Evolutionary conservation across 2,797 vertebrate genomes (phyloP).

Genomic region (Geotrypetes seraphini): DNA sequence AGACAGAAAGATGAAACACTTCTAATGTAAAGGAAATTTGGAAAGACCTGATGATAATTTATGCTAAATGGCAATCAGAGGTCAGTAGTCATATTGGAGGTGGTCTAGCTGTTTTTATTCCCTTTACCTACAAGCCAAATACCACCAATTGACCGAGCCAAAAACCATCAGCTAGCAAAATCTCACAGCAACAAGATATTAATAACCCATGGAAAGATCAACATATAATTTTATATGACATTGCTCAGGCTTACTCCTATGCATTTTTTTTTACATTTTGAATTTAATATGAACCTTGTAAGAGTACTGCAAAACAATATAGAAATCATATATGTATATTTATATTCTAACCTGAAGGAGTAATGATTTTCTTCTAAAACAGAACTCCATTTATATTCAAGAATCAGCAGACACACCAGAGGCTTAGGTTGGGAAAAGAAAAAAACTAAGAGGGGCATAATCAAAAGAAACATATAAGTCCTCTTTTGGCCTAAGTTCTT

Average conservation of each 20-base stretch:
- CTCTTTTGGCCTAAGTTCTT: no score
- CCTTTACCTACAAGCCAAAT: conserved; percentile 45
- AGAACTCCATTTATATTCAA: neutral
- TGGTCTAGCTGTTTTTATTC: conserved; percentile 43
- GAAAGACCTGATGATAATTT: conserved; percentile 28
- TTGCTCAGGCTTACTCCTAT: conserved; percentile 16
- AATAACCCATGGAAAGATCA: conserved; percentile 73
- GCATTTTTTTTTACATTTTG: conserved; percentile 13
- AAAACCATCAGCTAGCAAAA: conserved; percentile 36
- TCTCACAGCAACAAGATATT: conserved; percentile 56
- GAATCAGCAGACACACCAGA: no score
- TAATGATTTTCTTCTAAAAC: neutral
- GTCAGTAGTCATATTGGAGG: conserved; percentile 37
- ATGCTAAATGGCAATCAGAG: conserved; percentile 24
- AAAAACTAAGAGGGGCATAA: no score
- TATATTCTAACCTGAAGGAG: neutral
- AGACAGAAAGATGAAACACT: conserved; percentile 5
- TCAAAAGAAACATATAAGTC: no score
- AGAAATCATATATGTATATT: neutral
- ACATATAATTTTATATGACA: conserved; percentile 41
- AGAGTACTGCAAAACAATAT: neutral
- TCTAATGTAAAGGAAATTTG: conserved; percentile 15
- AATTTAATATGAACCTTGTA: conserved; percentile 14
- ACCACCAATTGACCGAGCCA: conserved; percentile 49
- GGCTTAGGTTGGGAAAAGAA: no score